Conservation (phyloP, 1,140 invertebrate genomes). For the Polypedilum vanderplanki region DNA sequence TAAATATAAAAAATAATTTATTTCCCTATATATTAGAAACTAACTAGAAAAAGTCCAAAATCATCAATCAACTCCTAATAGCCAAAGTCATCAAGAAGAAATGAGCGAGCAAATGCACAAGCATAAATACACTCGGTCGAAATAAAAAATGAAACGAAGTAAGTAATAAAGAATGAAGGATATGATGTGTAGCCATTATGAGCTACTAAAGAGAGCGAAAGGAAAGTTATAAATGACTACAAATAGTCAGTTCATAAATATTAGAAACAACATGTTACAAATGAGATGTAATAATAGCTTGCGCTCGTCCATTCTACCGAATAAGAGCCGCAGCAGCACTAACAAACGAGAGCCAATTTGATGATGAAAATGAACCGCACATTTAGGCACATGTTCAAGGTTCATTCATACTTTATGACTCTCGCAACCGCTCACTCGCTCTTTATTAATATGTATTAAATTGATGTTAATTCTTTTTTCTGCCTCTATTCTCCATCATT, state of each 20-base stretch:
- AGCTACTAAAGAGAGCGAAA: neutral
- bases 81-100: neutral
- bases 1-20: too few species aligned
- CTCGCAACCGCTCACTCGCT: neutral
- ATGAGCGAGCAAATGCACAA: neutral
- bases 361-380: slow-evolving; percentile 4
- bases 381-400: neutral
- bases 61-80: slow-evolving; percentile 5
- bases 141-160: neutral
- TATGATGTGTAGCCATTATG: slow-evolving; percentile 12
- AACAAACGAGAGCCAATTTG: too few species aligned
- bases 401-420: too few species aligned
- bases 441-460: slow-evolving; percentile 20
- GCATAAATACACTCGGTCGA: neutral
- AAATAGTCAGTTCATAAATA: slow-evolving; percentile 19
- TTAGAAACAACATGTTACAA: slow-evolving; percentile 13
- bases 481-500: neutral
- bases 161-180: neutral
- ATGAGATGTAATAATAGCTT: slow-evolving; percentile 6
- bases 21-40: too few species aligned
- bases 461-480: slow-evolving; percentile 1
- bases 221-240: slow-evolving; percentile 18
- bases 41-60: neutral
- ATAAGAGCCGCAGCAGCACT: neutral
- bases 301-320: too few species aligned